A percentile compares a stretch with the other conserved stretches of the same genome.
Evolutionary conservation across 2,797 vertebrate genomes (phyloP).

Genomic region (Momotus momota): DNA sequence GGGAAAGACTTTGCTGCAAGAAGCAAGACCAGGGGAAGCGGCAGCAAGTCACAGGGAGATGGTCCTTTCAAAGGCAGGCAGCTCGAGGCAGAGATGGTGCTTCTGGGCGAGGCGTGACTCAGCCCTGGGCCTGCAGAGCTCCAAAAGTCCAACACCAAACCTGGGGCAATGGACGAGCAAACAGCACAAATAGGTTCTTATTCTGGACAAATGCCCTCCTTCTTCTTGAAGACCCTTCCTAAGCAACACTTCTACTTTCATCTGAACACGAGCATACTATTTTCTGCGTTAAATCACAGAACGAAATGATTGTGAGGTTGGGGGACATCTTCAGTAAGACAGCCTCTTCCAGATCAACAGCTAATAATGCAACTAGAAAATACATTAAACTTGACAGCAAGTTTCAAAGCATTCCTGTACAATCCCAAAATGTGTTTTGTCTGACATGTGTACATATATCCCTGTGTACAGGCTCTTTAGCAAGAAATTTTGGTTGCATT

Average conservation of each 20-base stretch:
- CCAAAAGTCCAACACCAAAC: background rate
- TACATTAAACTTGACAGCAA: background rate
- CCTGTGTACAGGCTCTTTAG: background rate
- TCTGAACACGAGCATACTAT: fast-evolving
- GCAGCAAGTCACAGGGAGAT: fast-evolving
- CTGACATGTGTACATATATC: background rate
- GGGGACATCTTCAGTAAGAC: background rate
- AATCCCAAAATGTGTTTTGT: background rate
- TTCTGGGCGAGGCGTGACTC: background rate
- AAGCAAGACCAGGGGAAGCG: fast-evolving
- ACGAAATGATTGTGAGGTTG: background rate
- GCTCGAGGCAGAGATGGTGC: fast-evolving
- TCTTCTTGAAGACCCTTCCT: background rate
- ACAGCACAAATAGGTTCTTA: fast-evolving
- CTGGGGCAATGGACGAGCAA: background rate
- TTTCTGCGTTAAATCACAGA: background rate
- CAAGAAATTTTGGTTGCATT: background rate
- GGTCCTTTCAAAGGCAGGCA: background rate
- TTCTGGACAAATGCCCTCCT: background rate
- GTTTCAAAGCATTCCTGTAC: background rate
- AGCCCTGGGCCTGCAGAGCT: background rate
- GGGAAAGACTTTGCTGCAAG: background rate
- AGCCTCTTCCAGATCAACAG: background rate
- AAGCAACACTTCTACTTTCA: background rate
- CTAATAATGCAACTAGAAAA: background rate